Evolutionary conservation across 2,888 invertebrate species (phyloP).

Genomic region (Scelioninae gen. 1): DNA sequence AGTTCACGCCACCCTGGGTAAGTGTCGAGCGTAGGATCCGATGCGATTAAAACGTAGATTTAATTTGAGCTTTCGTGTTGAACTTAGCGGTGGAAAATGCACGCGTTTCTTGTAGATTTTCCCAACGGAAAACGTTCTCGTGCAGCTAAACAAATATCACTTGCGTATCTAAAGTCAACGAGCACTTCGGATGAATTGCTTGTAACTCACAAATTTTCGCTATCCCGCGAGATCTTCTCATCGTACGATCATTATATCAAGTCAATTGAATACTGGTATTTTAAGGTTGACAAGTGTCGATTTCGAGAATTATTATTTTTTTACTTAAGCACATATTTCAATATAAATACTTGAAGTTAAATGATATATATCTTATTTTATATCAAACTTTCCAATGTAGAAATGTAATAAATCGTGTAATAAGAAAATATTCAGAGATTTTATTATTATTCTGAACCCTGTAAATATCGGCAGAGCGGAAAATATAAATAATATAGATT

Average conservation of each 20-base stretch:
- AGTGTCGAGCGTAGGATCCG: constrained; percentile 44
- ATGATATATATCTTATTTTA: too few relatives aligned
- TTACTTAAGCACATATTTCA: too few relatives aligned
- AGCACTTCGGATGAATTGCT: constrained; percentile 22
- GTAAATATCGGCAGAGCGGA: too few relatives aligned
- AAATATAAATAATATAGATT: too few relatives aligned
- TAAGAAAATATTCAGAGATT: too few relatives aligned
- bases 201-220: constrained; percentile 18
- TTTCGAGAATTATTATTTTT: too few relatives aligned
- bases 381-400: too few relatives aligned
- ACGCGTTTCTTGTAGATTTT: constrained; percentile 51
- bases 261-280: neutral
- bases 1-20: constrained; percentile 44
- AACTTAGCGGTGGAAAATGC: constrained; percentile 44
- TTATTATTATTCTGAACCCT: too few relatives aligned
- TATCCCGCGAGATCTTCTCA: constrained; percentile 14
- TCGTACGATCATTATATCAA: neutral
- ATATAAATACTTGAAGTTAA: too few relatives aligned
- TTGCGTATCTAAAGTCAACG: constrained; percentile 42
- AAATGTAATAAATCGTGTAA: too few relatives aligned
- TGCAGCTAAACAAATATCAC: constrained; percentile 54
- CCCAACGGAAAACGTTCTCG: constrained; percentile 40
- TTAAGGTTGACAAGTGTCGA: neutral
- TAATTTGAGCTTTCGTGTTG: constrained; percentile 54
- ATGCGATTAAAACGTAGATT: constrained; percentile 60